phyloP scores from a whole-genome alignment of 2,888 invertebrate genomes.

The Cheilosia urbana region DNA sequence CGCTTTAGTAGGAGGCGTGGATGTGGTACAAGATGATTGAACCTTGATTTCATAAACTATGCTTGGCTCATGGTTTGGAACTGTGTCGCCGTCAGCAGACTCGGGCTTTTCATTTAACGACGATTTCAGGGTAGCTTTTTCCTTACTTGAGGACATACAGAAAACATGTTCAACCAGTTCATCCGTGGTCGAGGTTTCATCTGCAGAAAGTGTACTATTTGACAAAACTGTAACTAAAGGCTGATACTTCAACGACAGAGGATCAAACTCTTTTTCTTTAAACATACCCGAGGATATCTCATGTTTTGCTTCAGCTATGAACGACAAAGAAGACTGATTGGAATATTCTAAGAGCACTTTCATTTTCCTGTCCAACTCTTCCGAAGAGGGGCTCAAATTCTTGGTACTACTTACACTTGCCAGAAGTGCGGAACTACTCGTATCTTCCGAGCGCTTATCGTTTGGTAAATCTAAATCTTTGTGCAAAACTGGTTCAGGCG shows the following conservation, averaged over 20 bases:
- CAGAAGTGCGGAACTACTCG: not conserved
- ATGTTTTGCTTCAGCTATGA: slow-evolving; percentile 77
- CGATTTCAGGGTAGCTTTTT: too few relatives aligned
- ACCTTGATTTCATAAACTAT: too few relatives aligned
- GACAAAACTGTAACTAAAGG: slow-evolving; percentile 10
- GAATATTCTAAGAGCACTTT: slow-evolving; percentile 77
- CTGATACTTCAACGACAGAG: slow-evolving; percentile 27
- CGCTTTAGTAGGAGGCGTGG: too few relatives aligned
- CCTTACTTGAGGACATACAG: too few relatives aligned
- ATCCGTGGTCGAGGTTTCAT: not conserved
- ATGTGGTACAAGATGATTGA: too few relatives aligned
- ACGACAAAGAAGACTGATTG: slow-evolving; percentile 77
- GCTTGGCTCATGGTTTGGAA: too few relatives aligned
- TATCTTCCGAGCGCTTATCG: not conserved
- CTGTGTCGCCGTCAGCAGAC: too few relatives aligned
- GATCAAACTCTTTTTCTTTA: slow-evolving; percentile 41
- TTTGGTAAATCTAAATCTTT: not conserved
- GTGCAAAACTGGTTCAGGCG: not conserved
- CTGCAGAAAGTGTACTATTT: not conserved
- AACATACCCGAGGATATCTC: slow-evolving; percentile 74
- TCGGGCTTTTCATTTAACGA: too few relatives aligned
- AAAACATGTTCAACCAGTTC: not conserved
- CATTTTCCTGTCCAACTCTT: slow-evolving; percentile 73
- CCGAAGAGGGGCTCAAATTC: not conserved
- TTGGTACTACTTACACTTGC: not conserved